These are phyloP conservation scores for Pipistrellus pipistrellus DNA, from an alignment of 2,797 vertebrate genomes.

Conservation along the genomic window DNA sequence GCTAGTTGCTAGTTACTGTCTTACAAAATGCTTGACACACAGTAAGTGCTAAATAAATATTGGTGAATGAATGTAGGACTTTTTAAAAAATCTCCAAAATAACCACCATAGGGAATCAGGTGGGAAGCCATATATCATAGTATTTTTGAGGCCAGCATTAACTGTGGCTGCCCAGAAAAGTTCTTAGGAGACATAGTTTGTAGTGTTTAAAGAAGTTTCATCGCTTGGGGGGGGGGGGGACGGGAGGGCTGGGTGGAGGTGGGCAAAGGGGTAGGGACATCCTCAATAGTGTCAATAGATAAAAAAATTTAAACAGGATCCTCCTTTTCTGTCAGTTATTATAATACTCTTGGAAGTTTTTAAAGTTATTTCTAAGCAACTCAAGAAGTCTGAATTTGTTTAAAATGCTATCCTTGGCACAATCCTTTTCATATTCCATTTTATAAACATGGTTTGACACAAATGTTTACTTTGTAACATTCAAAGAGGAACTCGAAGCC, in stretches of 20 bases:
- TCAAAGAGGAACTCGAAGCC: constrained; percentile 2
- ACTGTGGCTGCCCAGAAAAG: not conserved
- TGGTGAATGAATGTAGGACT: constrained; percentile 4
- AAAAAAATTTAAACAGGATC: not conserved
- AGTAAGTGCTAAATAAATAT: constrained; percentile 61
- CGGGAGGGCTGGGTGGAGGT: not conserved
- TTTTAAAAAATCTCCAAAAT: not conserved
- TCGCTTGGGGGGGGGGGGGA: not conserved
- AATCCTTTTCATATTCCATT: not conserved
- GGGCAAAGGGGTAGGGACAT: not conserved
- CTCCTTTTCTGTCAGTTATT: constrained; percentile 2
- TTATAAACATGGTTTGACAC: constrained; percentile 44
- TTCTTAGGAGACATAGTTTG: not conserved
- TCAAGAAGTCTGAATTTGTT: constrained; percentile 28
- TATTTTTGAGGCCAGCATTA: not conserved
- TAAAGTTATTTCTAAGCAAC: not conserved
- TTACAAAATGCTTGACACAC: constrained; percentile 48
- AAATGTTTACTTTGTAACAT: constrained; percentile 47
- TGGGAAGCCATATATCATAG: not conserved
- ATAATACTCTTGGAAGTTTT: not conserved
- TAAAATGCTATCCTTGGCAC: not conserved
- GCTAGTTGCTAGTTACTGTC: constrained; percentile 3
- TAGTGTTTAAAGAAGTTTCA: not conserved
- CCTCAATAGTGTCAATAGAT: not conserved
- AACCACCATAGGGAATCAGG: not conserved